These are phyloP conservation scores for Pseudorhombus dupliciocellatus DNA, from an alignment of 2,113 vertebrate species.

Conservation along the genomic window DNA sequence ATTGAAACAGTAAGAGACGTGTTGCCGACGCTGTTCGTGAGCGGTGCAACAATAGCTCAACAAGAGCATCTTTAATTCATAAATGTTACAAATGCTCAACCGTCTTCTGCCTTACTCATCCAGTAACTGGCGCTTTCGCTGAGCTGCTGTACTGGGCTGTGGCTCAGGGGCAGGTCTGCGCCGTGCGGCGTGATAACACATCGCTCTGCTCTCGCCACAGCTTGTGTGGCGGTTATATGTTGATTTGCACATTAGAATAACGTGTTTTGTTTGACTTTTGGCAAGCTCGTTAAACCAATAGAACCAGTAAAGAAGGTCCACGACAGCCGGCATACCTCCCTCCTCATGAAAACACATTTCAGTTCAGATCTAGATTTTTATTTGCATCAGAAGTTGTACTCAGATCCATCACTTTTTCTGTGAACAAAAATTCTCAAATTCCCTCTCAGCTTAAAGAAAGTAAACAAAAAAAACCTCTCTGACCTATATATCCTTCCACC, in stretches of 20 bases:
- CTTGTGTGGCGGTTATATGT: conserved; percentile 75
- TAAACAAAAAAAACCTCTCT: too few species aligned
- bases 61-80: conserved; percentile 55
- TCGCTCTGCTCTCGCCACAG: conserved; percentile 50
- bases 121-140: conserved; percentile 42
- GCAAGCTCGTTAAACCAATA: too few species aligned
- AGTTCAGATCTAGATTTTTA: too few species aligned
- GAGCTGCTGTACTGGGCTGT: conserved; percentile 42
- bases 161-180: conserved; percentile 42
- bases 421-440: too few species aligned
- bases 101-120: conserved; percentile 49
- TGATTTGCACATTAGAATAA: conserved; percentile 79
- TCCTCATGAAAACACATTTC: too few species aligned
- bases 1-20: conserved; percentile 34
- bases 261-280: neutral
- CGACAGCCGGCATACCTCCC: too few species aligned
- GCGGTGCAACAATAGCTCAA: conserved; percentile 45
- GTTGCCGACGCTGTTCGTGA: conserved; percentile 53
- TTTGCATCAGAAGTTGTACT: too few species aligned
- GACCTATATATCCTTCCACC: too few species aligned
- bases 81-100: conserved; percentile 50
- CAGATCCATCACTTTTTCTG: too few species aligned
- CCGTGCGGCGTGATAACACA: conserved; percentile 55
- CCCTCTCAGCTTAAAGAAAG: too few species aligned
- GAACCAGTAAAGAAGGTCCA: too few species aligned